A percentile compares a stretch with the other conserved stretches of the same genome.
Evolutionary conservation across 2,113 vertebrate genomes (phyloP).

Genomic region (Phylloscopus trochiloides): DNA sequence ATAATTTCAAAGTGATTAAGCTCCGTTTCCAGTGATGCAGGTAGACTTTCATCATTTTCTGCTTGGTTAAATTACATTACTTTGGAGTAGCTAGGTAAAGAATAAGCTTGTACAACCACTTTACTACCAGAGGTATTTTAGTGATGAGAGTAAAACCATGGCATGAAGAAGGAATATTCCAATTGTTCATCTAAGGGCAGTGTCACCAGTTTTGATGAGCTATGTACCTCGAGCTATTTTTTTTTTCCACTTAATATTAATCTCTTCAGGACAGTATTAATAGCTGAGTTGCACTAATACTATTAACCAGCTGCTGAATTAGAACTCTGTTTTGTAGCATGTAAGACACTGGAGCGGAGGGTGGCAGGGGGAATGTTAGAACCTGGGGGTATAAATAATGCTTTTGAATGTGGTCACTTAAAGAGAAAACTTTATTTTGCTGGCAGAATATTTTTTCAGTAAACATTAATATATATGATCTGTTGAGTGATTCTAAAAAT

Average conservation of each 20-base stretch:
- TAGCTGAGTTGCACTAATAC: background rate
- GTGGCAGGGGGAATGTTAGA: background rate
- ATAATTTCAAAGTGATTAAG: slow-evolving; percentile 12
- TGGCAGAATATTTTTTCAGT: background rate
- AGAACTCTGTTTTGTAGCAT: background rate
- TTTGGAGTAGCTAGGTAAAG: background rate
- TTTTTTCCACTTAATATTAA: background rate
- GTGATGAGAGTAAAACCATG: background rate
- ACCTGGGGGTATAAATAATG: background rate
- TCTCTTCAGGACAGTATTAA: background rate
- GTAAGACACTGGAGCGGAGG: background rate
- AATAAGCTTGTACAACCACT: background rate
- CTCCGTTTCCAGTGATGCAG: background rate
- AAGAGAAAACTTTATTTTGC: background rate
- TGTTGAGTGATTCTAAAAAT: background rate
- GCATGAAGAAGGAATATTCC: background rate
- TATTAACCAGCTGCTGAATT: background rate
- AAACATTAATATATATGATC: background rate
- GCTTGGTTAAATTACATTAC: slow-evolving; percentile 15
- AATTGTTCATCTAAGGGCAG: background rate
- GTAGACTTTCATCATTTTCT: slow-evolving; percentile 34
- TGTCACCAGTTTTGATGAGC: background rate
- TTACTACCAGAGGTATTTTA: background rate
- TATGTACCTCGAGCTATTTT: background rate
- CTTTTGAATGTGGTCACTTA: background rate